Conservation (phyloP, 2,888 invertebrate genomes). For the Drosophila emarginata region DNA sequence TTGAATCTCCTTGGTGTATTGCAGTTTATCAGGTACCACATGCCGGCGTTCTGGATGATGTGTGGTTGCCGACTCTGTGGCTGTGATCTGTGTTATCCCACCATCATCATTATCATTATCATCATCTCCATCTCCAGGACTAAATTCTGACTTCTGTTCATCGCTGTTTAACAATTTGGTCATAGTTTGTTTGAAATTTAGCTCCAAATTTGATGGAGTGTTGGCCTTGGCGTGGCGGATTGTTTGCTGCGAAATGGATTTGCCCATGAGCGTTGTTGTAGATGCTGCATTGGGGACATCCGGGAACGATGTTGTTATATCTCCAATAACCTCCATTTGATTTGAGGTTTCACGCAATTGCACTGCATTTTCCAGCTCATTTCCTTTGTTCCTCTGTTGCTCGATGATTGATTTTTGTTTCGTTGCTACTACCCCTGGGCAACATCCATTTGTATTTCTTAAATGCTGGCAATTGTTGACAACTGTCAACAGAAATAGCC, state of each 20-base stretch:
- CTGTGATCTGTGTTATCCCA: background rate
- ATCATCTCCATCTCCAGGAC: background rate
- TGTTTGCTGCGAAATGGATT: slow-evolving; percentile 42
- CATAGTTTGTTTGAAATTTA: slow-evolving; percentile 63
- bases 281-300: slow-evolving; percentile 25
- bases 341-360: slow-evolving; percentile 54
- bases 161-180: slow-evolving; percentile 56
- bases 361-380: slow-evolving; percentile 67
- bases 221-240: slow-evolving; percentile 45
- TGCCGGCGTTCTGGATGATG: slow-evolving; percentile 75
- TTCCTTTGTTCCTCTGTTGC: slow-evolving; percentile 48
- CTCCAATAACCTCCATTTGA: slow-evolving; percentile 58
- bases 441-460: slow-evolving; percentile 51
- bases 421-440: slow-evolving; percentile 53
- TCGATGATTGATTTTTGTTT: slow-evolving; percentile 48
- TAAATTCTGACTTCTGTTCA: slow-evolving; percentile 21
- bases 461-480: slow-evolving; percentile 72
- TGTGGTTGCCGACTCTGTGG: slow-evolving; percentile 40
- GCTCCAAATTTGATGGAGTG: slow-evolving; percentile 47
- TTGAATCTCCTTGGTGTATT: slow-evolving; percentile 85
- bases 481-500: slow-evolving; percentile 79
- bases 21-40: slow-evolving; percentile 79
- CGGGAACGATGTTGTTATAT: slow-evolving; percentile 49
- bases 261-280: slow-evolving; percentile 12
- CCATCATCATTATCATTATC: slow-evolving; percentile 14